Base-by-base conservation (phyloP, 2,113 vertebrate genomes). In the Carlito syrichta region DNA sequence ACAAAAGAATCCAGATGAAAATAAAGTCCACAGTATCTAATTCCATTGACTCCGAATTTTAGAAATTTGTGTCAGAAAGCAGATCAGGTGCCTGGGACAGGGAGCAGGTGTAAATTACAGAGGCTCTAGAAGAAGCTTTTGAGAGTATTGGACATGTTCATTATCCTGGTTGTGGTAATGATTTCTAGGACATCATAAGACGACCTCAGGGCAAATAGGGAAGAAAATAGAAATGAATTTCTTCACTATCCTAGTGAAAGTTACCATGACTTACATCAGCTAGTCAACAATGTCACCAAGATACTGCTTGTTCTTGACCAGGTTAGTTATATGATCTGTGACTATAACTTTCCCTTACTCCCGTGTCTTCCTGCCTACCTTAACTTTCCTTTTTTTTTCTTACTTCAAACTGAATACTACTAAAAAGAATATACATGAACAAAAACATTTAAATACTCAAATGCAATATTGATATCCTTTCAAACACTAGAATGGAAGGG, bases 391-490 rank as follows among this genome's bases (percentile, higher is more conserved):
- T 87, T 20, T 83, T 84, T 83, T 60, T 86, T 22, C 58, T 85
- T 54, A 84, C 63, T 90, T 78, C 54, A 60, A 89, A 66, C 0
- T 40, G 27, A 38, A n/a, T 38, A 76, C 50, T 84, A 43, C 17
- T 48, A 76, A 93, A 76, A 77, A 93, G 35, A 45, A 76, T 43
- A 38, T 78, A 69, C 52, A 62, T 50, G 81, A 60, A 73, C 90
- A 48, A 93, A 86, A 85, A 68, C 54, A 85, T 35, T 93, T 91
- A 62, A 93, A 89, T 73, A 50, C 23, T 86, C 81, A 93, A 82
- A 63, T 32, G 30, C 5, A 84, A 45, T 87, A 81, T 50, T 66
- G 8, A 66, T 73, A 66, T 16, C 45, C 45, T 84, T 90, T 78
- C 25, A 38, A 52, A 92, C 10, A 50, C 12, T 63, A 48, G 27